Base-by-base conservation (phyloP, 2,888 invertebrate species). In the Matsumyia berberina region DNA sequence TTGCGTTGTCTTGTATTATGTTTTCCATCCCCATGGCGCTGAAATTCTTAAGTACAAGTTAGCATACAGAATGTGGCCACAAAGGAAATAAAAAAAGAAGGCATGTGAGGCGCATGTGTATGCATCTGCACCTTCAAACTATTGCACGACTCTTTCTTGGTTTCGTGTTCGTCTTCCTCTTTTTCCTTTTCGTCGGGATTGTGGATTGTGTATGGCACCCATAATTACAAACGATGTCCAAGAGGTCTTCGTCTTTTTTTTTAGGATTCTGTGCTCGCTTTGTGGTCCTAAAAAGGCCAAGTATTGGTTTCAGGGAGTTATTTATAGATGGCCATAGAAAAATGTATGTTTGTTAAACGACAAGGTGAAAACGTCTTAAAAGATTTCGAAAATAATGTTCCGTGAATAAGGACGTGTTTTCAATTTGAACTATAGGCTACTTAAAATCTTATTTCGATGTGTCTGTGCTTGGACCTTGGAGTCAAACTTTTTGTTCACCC, bases 11-110 rank as follows among this genome's bases (percentile, higher is more conserved):
- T 17, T 58, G 55, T 42, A 35, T 51, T 60, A 49, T 66, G 49
- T 66, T 64, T 70, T 60, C 15, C 83, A 62, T 73, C 78, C 60
- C 78, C 78, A 57, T 83, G 83, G 83, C 83, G 83, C 83, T 83
- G 82, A 82, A 82, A 82, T 77, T 80, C 60, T 69, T 70, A 64
- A 72, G 60, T 64, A 77, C 55, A 55, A 24, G 73, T 51, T 53
- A 69, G 81, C 69, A 69, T 76, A 76, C 42, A 64, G 49, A 51
- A 69, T 69, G 33, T 51, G 77, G 29, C 67, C 44, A 53, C 57
- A 19, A 37, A n/a, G n/a, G n/a, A n/a, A n/a, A 33, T 37, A 37
- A 19, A 69, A 55, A 55, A 66, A 58, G 62, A 51, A 42, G 9
- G 5, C 19, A 51, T n/a, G n/a, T n/a, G n/a, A 53, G 11, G 44